Conservation (phyloP, 2,888 invertebrate species). For the Rhagonycha fulva region DNA sequence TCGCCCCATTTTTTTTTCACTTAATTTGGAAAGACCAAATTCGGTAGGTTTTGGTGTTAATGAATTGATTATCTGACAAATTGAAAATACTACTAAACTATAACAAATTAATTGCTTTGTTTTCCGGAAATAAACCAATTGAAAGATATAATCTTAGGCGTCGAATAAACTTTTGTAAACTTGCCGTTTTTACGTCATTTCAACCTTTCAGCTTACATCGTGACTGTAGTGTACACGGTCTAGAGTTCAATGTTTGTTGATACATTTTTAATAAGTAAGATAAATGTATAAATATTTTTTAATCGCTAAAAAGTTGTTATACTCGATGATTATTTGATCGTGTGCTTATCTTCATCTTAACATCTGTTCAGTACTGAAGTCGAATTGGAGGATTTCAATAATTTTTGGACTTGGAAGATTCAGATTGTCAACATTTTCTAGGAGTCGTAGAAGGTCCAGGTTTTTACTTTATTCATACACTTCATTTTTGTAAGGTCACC, state of each 20-base stretch:
- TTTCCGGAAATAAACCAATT: conserved; percentile 4
- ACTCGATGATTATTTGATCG: background rate
- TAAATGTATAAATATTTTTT: conserved; percentile 7
- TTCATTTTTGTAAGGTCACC: background rate
- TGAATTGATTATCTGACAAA: background rate
- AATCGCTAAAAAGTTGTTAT: background rate
- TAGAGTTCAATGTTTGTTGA: conserved; percentile 29
- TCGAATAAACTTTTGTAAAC: background rate
- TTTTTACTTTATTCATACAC: background rate
- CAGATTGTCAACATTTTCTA: background rate
- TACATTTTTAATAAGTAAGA: conserved; percentile 21
- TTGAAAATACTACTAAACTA: background rate
- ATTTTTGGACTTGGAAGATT: too few relatives aligned
- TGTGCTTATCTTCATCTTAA: background rate
- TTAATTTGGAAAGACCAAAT: background rate
- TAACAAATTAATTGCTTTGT: background rate
- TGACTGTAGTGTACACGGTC: conserved; percentile 14
- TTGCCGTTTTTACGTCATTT: conserved; percentile 21
- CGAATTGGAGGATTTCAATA: background rate
- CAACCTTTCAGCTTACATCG: conserved; percentile 19
- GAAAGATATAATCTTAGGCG: background rate
- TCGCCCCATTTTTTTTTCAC: background rate
- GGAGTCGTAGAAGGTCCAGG: background rate
- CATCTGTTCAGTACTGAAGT: background rate
- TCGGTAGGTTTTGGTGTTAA: background rate